A percentile compares a stretch with the other conserved stretches of the same genome.
phyloP scores from a whole-genome alignment of 2,113 vertebrate species.

The Cettia cetti region DNA sequence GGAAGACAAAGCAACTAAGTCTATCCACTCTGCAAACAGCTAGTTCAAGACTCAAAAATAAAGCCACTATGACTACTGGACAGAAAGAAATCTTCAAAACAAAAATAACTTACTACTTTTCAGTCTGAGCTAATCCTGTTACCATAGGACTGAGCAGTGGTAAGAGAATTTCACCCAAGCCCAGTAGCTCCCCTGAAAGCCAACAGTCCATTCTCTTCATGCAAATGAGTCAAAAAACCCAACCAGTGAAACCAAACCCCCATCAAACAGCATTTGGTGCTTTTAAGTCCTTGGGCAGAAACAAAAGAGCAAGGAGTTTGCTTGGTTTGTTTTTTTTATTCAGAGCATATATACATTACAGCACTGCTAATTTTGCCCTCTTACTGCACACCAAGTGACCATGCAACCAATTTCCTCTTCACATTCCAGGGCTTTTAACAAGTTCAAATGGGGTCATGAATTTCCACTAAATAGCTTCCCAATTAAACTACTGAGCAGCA shows the following conservation, averaged over 20 bases:
- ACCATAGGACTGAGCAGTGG: background rate
- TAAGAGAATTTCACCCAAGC: background rate
- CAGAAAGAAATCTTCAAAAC: background rate
- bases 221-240: background rate
- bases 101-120: background rate
- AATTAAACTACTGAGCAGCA: background rate
- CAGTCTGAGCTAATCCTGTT: background rate
- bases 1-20: background rate
- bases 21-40: background rate
- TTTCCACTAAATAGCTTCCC: background rate
- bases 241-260: background rate
- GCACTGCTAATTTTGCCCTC: background rate
- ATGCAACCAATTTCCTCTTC: background rate
- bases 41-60: background rate
- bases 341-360: background rate
- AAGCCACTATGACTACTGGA: background rate
- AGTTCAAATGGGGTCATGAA: background rate
- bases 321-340: background rate
- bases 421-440: background rate
- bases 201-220: background rate
- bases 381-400: background rate
- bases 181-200: background rate
- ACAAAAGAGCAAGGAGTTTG: background rate
- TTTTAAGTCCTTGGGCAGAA: background rate
- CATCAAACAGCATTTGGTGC: background rate